Conservation (phyloP, 1,140 invertebrate genomes). For the Formica selysi region DNA sequence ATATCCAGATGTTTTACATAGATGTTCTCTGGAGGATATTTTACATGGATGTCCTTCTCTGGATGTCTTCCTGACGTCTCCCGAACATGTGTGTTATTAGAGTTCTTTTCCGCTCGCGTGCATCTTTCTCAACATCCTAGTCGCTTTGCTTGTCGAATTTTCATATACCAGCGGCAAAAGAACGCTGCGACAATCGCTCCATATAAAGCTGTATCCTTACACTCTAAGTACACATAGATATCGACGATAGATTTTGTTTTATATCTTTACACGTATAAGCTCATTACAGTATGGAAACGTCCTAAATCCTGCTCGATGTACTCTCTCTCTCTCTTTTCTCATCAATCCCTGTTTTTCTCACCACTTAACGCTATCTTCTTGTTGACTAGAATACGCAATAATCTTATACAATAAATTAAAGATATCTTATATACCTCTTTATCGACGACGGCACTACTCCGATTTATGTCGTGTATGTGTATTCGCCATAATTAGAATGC, state of each 20-base stretch:
- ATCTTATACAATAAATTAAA: slow-evolving; percentile 75
- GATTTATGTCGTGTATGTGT: slow-evolving; percentile 14
- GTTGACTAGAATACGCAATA: slow-evolving; percentile 83
- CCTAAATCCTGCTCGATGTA: slow-evolving; percentile 74
- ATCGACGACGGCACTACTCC: slow-evolving; percentile 34
- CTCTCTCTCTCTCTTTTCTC: slow-evolving; percentile 71
- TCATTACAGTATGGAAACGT: slow-evolving; percentile 85
- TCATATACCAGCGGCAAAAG: slow-evolving; percentile 51
- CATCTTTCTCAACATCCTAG: slow-evolving; percentile 56
- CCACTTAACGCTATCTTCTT: slow-evolving; percentile 73
- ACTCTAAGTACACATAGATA: slow-evolving; percentile 84
- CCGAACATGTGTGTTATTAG: too few relatives aligned
- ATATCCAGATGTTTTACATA: too few relatives aligned
- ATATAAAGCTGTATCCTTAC: slow-evolving; percentile 81
- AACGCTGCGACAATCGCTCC: slow-evolving; percentile 67
- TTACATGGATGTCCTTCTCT: too few relatives aligned
- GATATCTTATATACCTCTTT: slow-evolving; percentile 52
- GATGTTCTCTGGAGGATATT: too few relatives aligned
- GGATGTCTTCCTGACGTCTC: too few relatives aligned
- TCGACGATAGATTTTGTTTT: slow-evolving; percentile 77
- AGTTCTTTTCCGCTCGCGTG: not conserved
- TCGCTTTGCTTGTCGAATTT: slow-evolving; percentile 57
- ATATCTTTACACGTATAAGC: slow-evolving; percentile 85
- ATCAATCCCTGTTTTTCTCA: slow-evolving; percentile 80
- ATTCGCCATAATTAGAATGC: slow-evolving; percentile 45